Percentiles rank a stretch among this genome's conserved stretches.
Evolutionary conservation across 2,888 invertebrate genomes (phyloP).

Genomic region (Volucella zonaria): DNA sequence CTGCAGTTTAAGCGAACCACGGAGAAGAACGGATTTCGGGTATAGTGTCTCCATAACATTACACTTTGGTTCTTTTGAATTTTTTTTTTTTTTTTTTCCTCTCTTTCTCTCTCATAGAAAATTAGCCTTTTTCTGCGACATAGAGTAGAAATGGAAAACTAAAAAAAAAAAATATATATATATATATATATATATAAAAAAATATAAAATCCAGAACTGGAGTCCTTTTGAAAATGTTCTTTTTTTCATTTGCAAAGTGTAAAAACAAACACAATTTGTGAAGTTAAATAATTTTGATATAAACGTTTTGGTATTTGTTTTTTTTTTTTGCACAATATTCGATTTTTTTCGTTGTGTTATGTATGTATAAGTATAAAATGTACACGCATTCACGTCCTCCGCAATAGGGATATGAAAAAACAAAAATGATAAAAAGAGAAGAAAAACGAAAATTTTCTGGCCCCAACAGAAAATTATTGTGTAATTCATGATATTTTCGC

Average conservation of each 20-base stretch:
- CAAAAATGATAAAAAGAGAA: conserved; percentile 35
- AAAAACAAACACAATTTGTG: conserved; percentile 23
- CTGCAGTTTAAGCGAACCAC: conserved; percentile 83
- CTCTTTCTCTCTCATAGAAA: conserved; percentile 66
- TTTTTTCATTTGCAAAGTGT: conserved; percentile 48
- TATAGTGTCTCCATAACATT: conserved; percentile 73
- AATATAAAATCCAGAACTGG: not conserved
- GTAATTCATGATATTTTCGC: conserved; percentile 53
- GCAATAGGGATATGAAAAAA: conserved; percentile 66
- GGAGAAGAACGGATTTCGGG: conserved; percentile 83
- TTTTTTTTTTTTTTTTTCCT: conserved; percentile 57
- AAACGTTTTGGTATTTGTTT: conserved; percentile 50
- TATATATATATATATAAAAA: not conserved
- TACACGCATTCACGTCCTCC: conserved; percentile 72
- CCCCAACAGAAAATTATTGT: conserved; percentile 65
- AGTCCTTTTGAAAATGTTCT: conserved; percentile 35
- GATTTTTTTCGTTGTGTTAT: conserved; percentile 67
- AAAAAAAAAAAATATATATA: conserved; percentile 7
- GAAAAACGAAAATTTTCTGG: conserved; percentile 51
- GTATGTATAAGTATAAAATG: conserved; percentile 71
- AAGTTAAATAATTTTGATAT: conserved; percentile 25
- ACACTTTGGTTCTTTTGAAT: conserved; percentile 62
- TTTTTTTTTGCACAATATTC: conserved; percentile 61
- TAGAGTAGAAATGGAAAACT: conserved; percentile 31
- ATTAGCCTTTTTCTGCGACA: conserved; percentile 46